Conservation (phyloP, 2,888 invertebrate species). For the Netelia melanura region DNA sequence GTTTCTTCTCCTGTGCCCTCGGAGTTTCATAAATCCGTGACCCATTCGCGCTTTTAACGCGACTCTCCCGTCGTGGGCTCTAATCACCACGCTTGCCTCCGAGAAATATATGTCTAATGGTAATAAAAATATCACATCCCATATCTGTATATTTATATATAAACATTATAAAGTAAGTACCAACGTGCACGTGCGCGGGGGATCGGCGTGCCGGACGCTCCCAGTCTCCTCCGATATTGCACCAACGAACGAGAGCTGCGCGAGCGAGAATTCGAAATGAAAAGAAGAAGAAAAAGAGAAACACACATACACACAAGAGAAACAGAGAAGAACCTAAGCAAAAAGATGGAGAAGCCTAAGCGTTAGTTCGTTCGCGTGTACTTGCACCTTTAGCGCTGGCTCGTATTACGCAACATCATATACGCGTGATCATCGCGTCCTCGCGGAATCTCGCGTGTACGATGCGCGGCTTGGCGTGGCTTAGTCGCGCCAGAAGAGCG, state of each 20-base stretch:
- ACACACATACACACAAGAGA: constrained; percentile 1
- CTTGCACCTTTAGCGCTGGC: constrained; percentile 72
- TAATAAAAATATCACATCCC: constrained; percentile 24
- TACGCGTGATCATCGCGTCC: constrained; percentile 64
- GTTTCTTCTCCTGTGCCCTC: not conserved
- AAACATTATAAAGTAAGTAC: constrained; percentile 35
- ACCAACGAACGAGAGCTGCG: constrained; percentile 51
- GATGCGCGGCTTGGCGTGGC: constrained; percentile 12
- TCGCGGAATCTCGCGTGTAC: constrained; percentile 52
- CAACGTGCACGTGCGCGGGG: constrained; percentile 39
- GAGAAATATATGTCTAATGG: constrained; percentile 40
- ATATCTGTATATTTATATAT: constrained; percentile 13
- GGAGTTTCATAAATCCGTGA: constrained; percentile 57
- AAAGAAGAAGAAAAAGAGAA: constrained; percentile 5
- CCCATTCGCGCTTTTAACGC: constrained; percentile 46
- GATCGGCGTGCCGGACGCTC: constrained; percentile 60
- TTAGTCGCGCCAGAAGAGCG: too few relatives aligned
- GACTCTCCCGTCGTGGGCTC: constrained; percentile 44
- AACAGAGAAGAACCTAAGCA: constrained; percentile 26
- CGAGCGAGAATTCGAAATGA: constrained; percentile 1
- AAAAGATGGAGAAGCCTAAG: constrained; percentile 68
- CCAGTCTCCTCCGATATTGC: constrained; percentile 59
- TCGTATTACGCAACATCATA: constrained; percentile 71
- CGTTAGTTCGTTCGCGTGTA: constrained; percentile 65
- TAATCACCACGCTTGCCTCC: constrained; percentile 46